Evolutionary conservation across 2,797 vertebrate genomes (phyloP), one percentile per base, ranked within the genome.

Genomic region (Aulostomus chinensis): DNA sequence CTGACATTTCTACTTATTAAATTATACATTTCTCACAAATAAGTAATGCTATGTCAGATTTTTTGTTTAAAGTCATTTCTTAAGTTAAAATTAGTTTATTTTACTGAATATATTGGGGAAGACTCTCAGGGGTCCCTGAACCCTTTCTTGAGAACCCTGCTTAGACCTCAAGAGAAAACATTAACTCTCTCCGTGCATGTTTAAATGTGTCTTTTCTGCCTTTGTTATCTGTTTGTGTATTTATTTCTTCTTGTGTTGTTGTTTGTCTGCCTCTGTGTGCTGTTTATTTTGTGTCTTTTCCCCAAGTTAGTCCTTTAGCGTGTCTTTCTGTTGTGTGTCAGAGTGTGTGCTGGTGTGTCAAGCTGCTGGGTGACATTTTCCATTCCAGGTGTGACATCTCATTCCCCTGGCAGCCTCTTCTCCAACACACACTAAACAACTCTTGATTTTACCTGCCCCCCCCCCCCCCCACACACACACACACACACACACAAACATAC

Each of bases 361-460:
- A 47, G 43, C 22, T 10, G 59, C 37, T 10, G 39, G 55, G 59
- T 70, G 66, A 81, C 73, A 83, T 85, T 78, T 84, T 83, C 79
- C 79, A 78, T 85, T 83, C 80, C 80, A 91, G 83, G 63, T 83
- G 79, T 73, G 63, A 74, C 64, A 69, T 71, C 81, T 75, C 64
- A 28, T 56, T 80, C 62, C 62, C 68, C 71, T 53, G 76, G 74
- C 76, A 73, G 74, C 70, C 75, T 79, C 81, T 61, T 68, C 65
- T 36, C 33, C 10, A 16, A 61, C 59, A 68, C 52, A 75, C 66
- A 75, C 83, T 62, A 86, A 89, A 88, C 80, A 90, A 81, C 78
- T 80, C 52, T 74, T 75, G 81, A 80, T 83, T 86, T 86, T 73
- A 74, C 80, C 85, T 88, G 77, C 83, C 67, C 49, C 65, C 28